Conservation (phyloP, 2,888 invertebrate genomes). For the Odontocolon sp. region DNA sequence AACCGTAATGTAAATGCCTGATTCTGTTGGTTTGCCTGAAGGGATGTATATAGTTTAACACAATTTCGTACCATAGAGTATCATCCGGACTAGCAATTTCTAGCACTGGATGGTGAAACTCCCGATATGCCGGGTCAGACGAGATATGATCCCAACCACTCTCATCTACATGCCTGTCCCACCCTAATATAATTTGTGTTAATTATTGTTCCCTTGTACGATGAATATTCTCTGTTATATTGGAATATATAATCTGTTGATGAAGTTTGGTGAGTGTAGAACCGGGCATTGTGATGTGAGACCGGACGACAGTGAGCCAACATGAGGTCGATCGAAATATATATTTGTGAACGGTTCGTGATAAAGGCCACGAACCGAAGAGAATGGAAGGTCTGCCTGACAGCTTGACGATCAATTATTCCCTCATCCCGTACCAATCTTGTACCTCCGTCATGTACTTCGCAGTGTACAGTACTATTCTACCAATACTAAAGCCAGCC, state of each 20-base stretch:
- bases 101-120: neutral
- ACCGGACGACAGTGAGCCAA: slow-evolving; percentile 19
- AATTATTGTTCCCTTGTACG: neutral
- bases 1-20: neutral
- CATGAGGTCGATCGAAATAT: slow-evolving; percentile 29
- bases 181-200: neutral
- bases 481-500: slow-evolving; percentile 9
- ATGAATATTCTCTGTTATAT: slow-evolving; percentile 7
- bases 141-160: too few species aligned
- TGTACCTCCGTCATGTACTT: neutral
- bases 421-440: slow-evolving; percentile 22
- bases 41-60: neutral
- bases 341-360: slow-evolving; percentile 23
- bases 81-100: neutral
- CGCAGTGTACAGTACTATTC: neutral
- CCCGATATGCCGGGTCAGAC: neutral
- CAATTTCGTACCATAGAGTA: neutral
- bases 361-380: neutral
- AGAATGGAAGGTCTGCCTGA: slow-evolving; percentile 32
- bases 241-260: slow-evolving; percentile 1
- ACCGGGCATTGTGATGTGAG: neutral
- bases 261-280: neutral
- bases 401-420: slow-evolving; percentile 51
- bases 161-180: too few species aligned
- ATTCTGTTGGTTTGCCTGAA: neutral